Evolutionary conservation across 2,888 invertebrate species (phyloP).

Genomic region (Alcis repandata): DNA sequence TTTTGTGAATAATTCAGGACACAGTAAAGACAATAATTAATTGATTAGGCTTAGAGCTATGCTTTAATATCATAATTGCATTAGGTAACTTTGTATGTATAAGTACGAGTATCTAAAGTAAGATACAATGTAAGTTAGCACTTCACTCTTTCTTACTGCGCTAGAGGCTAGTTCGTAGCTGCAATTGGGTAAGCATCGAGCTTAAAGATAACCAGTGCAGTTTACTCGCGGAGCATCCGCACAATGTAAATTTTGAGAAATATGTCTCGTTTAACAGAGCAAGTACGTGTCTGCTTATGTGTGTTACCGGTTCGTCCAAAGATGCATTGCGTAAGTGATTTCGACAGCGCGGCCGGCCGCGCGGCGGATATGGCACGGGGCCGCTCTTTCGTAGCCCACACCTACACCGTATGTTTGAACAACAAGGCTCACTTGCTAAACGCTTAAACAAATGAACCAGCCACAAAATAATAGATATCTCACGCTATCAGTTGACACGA

Average conservation of each 20-base stretch:
- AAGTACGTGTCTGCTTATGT: constrained; percentile 60
- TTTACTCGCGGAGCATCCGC: constrained; percentile 44
- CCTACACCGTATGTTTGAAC: constrained; percentile 76
- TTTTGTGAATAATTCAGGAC: background rate
- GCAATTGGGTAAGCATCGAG: constrained; percentile 2
- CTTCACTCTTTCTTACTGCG: constrained; percentile 5
- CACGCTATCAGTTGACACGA: constrained; percentile 66
- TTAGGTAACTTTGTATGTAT: no score
- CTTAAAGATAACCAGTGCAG: constrained; percentile 32
- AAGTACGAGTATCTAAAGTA: background rate
- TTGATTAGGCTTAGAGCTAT: no score
- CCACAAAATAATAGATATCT: constrained; percentile 61
- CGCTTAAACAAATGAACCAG: constrained; percentile 68
- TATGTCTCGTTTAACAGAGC: constrained; percentile 58
- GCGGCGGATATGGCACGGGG: constrained; percentile 81
- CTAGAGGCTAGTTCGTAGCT: constrained; percentile 21
- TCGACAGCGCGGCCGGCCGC: constrained; percentile 69
- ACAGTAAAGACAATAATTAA: background rate
- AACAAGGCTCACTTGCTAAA: constrained; percentile 74
- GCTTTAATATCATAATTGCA: no score
- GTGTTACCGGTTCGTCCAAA: constrained; percentile 74
- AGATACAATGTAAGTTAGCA: background rate
- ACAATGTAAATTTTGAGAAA: constrained; percentile 54
- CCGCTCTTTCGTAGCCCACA: constrained; percentile 77
- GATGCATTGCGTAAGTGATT: constrained; percentile 78